Conservation (phyloP, 2,888 invertebrate species). For the Volucella inanis region DNA sequence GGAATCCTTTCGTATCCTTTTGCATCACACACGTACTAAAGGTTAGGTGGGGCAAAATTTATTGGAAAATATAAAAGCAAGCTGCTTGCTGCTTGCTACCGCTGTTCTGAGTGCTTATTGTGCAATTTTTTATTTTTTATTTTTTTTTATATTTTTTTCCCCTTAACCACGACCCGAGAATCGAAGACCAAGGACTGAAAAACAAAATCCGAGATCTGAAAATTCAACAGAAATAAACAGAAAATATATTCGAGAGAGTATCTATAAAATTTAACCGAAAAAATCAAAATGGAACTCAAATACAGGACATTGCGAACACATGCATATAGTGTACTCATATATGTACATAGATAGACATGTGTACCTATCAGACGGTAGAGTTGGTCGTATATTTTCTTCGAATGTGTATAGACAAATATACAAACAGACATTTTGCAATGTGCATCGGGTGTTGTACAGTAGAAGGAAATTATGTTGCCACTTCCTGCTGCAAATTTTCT, state of each 20-base stretch:
- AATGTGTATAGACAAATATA: neutral
- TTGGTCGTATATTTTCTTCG: neutral
- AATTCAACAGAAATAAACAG: conserved; percentile 12
- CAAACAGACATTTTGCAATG: conserved; percentile 21
- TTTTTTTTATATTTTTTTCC: too few relatives aligned
- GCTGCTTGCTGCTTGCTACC: conserved; percentile 50
- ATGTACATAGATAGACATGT: neutral
- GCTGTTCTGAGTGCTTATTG: conserved; percentile 60
- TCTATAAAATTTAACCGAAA: conserved; percentile 59
- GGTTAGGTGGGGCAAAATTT: conserved; percentile 67
- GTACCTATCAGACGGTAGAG: conserved; percentile 23
- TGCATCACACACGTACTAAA: conserved; percentile 65
- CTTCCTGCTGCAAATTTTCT: conserved; percentile 74
- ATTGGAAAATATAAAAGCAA: conserved; percentile 73
- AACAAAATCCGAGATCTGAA: neutral
- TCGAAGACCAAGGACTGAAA: too few relatives aligned
- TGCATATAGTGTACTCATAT: conserved; percentile 14
- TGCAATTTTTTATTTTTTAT: conserved; percentile 62
- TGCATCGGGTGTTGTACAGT: conserved; percentile 53
- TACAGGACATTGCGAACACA: conserved; percentile 46
- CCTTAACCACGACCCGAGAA: conserved; percentile 52
- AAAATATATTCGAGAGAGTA: conserved; percentile 39
- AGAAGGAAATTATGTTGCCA: conserved; percentile 73
- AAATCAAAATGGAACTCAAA: conserved; percentile 63
- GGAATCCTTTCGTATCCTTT: conserved; percentile 55